These are phyloP conservation scores for Fregetta grallaria DNA, from an alignment of 2,113 vertebrate species.

Conservation along the genomic window DNA sequence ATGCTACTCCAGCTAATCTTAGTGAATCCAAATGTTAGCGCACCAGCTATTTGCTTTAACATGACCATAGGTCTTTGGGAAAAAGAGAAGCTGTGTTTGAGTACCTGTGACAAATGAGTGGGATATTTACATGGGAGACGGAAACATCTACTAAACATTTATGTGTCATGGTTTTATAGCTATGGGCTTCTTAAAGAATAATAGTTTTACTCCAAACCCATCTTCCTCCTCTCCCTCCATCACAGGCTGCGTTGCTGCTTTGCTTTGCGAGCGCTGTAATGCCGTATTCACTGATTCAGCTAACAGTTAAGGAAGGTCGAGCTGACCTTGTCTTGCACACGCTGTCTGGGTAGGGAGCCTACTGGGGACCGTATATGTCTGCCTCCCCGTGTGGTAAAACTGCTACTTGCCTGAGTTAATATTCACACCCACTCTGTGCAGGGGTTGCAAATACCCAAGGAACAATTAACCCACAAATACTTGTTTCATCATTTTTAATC, in stretches of 20 bases:
- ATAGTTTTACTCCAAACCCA: background rate
- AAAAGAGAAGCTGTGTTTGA: background rate
- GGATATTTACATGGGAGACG: background rate
- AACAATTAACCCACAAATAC: constrained; percentile 42
- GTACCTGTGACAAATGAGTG: background rate
- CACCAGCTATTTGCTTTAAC: background rate
- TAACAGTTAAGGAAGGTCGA: constrained; percentile 51
- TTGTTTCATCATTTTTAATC: constrained; percentile 46
- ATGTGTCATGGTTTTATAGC: background rate
- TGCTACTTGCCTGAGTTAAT: constrained; percentile 4
- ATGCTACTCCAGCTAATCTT: background rate
- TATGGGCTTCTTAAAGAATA: background rate
- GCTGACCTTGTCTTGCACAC: constrained; percentile 51
- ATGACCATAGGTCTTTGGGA: background rate
- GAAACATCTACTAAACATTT: background rate
- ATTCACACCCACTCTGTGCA: constrained; percentile 30
- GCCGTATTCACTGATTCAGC: background rate
- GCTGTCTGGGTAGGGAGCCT: background rate
- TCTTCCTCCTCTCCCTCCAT: background rate
- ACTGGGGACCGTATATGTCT: background rate
- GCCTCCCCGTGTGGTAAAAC: background rate
- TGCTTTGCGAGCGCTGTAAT: background rate
- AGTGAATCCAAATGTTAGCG: background rate
- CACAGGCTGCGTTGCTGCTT: background rate
- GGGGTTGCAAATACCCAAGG: constrained; percentile 15